Percentiles rank a stretch among this genome's conserved stretches.
These are phyloP conservation scores for Varanus salvator DNA, from an alignment of 2,113 vertebrate genomes.

Conservation along the genomic window DNA sequence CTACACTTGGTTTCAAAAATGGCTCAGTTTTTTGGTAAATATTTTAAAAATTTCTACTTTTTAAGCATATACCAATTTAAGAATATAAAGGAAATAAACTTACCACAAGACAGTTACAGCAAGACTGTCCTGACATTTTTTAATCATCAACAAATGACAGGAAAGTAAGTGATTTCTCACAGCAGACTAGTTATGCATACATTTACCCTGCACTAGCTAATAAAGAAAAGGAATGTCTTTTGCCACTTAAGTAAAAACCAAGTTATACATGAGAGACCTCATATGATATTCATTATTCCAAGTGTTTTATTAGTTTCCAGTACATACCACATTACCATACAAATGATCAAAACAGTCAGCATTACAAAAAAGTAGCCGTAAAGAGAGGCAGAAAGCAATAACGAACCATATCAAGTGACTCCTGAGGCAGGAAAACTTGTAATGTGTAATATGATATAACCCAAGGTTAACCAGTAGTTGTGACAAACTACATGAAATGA, in stretches of 20 bases:
- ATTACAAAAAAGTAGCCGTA: constrained; percentile 29
- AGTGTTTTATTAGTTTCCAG: constrained; percentile 51
- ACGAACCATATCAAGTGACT: constrained; percentile 33
- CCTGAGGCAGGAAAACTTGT: constrained; percentile 48
- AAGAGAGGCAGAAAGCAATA: constrained; percentile 45
- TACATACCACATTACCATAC: constrained; percentile 43
- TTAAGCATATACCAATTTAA: not conserved
- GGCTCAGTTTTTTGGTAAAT: not conserved
- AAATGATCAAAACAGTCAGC: constrained; percentile 50
- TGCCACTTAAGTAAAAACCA: constrained; percentile 60
- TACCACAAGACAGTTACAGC: not conserved
- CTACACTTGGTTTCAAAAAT: not conserved
- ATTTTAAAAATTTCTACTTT: not conserved
- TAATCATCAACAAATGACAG: constrained; percentile 35
- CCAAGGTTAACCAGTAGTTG: constrained; percentile 54
- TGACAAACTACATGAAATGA: constrained; percentile 45
- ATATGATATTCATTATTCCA: constrained; percentile 51
- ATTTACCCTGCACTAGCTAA: constrained; percentile 36
- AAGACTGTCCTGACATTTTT: not conserved
- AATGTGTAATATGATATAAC: constrained; percentile 53
- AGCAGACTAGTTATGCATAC: constrained; percentile 40
- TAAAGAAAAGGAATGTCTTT: constrained; percentile 48
- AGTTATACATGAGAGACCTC: constrained; percentile 22
- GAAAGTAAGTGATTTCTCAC: constrained; percentile 42
- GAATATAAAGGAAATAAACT: not conserved